Evolutionary conservation across 1,140 invertebrate genomes (phyloP).

Genomic region (Drosophila ercepeae): DNA sequence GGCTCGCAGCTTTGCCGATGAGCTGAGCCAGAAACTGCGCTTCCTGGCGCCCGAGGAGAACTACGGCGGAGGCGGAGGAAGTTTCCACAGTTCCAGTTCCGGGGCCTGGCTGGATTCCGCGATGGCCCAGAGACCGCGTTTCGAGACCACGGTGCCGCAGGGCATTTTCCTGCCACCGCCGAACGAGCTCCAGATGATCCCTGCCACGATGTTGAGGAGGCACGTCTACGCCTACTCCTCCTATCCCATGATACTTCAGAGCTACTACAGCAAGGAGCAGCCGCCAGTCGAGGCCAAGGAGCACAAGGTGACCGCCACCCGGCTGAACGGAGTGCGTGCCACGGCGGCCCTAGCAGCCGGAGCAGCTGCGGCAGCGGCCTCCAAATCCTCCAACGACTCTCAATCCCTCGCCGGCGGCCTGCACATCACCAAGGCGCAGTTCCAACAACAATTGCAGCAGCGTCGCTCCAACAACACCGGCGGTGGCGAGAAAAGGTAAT

Average conservation of each 20-base stretch:
- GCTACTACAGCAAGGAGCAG: constrained; percentile 50
- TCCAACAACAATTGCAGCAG: constrained; percentile 75
- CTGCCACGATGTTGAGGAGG: constrained; percentile 63
- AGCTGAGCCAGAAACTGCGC: constrained; percentile 74
- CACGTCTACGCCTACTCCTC: constrained; percentile 82
- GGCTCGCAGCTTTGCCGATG: constrained; percentile 72
- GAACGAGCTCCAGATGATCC: constrained; percentile 87
- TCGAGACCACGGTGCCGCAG: constrained; percentile 91
- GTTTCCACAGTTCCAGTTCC: constrained; percentile 34
- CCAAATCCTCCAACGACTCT: constrained; percentile 43
- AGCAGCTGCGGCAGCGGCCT: constrained; percentile 19
- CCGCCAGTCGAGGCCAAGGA: constrained; percentile 34
- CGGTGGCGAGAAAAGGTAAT: constrained; percentile 68
- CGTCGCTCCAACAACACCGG: constrained; percentile 55
- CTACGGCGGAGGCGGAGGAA: constrained; percentile 27
- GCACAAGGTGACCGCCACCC: constrained; percentile 46
- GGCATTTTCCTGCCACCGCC: constrained; percentile 91
- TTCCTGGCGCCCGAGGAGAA: constrained; percentile 74
- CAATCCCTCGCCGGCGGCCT: constrained; percentile 62
- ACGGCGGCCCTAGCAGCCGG: constrained; percentile 45
- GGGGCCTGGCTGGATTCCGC: constrained; percentile 52
- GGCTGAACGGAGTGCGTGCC: constrained; percentile 63
- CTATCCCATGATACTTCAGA: constrained; percentile 73
- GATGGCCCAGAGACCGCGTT: constrained; percentile 85
- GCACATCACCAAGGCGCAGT: constrained; percentile 79